Evolutionary conservation across 2,888 invertebrate species (phyloP).

Genomic region (Cephus pulcher): DNA sequence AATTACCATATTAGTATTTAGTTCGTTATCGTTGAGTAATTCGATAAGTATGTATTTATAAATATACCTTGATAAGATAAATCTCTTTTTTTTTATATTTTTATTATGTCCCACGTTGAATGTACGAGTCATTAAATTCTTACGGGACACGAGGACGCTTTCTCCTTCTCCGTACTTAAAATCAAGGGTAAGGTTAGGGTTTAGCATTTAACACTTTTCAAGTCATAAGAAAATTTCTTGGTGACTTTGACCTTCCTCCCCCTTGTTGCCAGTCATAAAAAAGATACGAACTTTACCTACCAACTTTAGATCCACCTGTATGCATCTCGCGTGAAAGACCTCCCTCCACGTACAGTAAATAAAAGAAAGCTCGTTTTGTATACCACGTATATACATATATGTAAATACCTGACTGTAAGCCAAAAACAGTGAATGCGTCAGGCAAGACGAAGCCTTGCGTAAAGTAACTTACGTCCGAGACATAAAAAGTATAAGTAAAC

Average conservation of each 20-base stretch:
- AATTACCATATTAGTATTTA: background rate
- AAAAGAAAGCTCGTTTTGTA: background rate
- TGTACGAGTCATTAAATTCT: background rate
- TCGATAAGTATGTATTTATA: background rate
- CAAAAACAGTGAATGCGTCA: background rate
- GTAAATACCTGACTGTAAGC: background rate
- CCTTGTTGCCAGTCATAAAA: background rate
- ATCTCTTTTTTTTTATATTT: background rate
- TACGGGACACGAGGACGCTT: background rate
- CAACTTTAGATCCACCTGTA: background rate
- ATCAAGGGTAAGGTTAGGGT: background rate
- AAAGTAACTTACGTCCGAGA: background rate
- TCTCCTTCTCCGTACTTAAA: background rate
- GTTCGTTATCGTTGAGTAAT: background rate
- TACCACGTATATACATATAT: background rate
- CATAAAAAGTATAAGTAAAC: background rate
- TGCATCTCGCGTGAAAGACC: background rate
- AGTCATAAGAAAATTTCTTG: background rate
- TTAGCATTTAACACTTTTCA: background rate
- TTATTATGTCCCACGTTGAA: background rate
- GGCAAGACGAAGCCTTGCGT: background rate
- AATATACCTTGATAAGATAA: background rate
- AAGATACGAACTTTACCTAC: background rate
- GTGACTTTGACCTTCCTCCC: background rate
- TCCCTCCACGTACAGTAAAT: background rate